Base-by-base conservation (phyloP, 2,888 invertebrate species). In the Augiades crinisus region DNA sequence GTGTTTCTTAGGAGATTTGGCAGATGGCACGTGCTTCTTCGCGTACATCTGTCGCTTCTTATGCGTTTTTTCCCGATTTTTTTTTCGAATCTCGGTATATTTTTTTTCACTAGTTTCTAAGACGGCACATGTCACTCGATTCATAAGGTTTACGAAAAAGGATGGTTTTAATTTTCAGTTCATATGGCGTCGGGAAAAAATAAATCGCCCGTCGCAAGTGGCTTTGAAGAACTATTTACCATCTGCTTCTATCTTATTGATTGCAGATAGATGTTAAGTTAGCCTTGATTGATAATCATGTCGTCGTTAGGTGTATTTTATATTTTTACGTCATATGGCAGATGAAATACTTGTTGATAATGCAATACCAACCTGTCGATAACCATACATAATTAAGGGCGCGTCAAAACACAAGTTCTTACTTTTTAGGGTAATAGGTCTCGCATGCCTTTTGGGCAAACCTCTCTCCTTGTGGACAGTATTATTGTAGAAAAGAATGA, bases 11-110 rank as follows among this genome's bases (percentile, higher is more conserved):
- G 67, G 74, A 81, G 86, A 86, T 88, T 89, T 88, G 84, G 88
- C 88, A 89, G 88, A 89, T 87, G 88, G 88, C 88, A 88, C 88
- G 88, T 86, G 88, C 88, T 80, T 79, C 81, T 84, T 83, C 80
- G 67, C 70, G 75, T 81, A 75, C 88, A 89, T 86, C 88, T 89
- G 88, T 80, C 88, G 84, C 63, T 75, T 65, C 80, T 80, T 72
- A 61, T 63, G 64, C 68, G 69, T 75, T 86, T 87, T 81, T 80
- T 74, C 67, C 53, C 8, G 17, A 33, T 66, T 70, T 79, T 81
- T 87, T 81, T 79, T 77, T 66, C 53, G 55, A 67, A 61, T 65
- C 68, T 64, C 62, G 38, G n/a, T n/a, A n/a, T n/a, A 57, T 58
- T 68, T 70, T 72, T 69, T 64, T 59, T n/a, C n/a, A n/a, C 43